Conservation (phyloP, 2,797 vertebrate genomes). For the Petrocephalus schoutedeni region DNA sequence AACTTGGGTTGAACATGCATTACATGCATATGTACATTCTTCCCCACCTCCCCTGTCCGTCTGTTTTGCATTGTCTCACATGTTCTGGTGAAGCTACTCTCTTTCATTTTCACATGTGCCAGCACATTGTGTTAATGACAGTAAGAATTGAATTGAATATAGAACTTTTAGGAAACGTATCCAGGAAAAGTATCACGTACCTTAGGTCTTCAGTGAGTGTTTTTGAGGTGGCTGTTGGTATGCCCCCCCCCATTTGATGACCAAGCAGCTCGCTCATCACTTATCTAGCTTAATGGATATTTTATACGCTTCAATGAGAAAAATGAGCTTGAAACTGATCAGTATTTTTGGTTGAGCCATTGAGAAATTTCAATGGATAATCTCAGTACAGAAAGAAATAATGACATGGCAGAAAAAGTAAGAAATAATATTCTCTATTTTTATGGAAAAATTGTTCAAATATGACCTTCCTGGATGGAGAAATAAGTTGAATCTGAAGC, state of each 20-base stretch:
- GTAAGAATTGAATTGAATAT: too few species aligned
- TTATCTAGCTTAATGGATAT: neutral
- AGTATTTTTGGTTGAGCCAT: neutral
- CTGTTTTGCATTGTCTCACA: too few species aligned
- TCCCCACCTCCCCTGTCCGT: too few species aligned
- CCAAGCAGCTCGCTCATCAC: neutral
- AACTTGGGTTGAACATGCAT: too few species aligned
- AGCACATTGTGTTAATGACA: too few species aligned
- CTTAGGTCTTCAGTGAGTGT: too few species aligned
- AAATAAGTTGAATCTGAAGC: neutral
- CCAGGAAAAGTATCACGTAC: too few species aligned
- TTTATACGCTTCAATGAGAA: neutral
- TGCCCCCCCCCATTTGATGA: neutral
- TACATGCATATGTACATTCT: too few species aligned
- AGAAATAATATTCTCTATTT: neutral
- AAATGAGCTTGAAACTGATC: neutral
- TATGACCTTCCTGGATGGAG: neutral
- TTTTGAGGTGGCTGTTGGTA: neutral
- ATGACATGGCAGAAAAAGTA: neutral
- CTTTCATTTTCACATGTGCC: too few species aligned
- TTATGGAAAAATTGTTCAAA: neutral
- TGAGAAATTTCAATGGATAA: neutral
- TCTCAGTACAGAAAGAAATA: neutral
- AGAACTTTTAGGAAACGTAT: too few species aligned
- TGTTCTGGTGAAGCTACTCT: too few species aligned